Conservation (phyloP, 1,140 invertebrate species). For the Bombus confusus region DNA sequence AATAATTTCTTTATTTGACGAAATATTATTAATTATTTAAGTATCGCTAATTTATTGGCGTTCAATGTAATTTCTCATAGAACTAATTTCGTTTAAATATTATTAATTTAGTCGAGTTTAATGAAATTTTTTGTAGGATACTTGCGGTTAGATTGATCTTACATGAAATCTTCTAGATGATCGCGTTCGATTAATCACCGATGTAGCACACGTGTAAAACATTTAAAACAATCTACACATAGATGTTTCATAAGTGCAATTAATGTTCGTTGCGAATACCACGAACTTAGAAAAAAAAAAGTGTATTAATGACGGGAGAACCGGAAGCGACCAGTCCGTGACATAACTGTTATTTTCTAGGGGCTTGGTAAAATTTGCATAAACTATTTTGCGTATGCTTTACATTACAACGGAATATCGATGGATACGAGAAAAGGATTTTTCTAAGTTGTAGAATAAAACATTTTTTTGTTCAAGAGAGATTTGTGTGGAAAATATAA, state of each 20-base stretch:
- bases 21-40: not conserved
- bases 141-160: too few relatives aligned
- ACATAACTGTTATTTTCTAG: conserved; percentile 6
- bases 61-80: not conserved
- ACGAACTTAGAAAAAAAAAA: conserved; percentile 1
- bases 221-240: not conserved
- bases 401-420: not conserved
- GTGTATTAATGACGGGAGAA: not conserved
- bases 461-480: too few relatives aligned
- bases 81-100: too few relatives aligned
- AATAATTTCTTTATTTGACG: not conserved
- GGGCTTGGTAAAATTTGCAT: conserved; percentile 16
- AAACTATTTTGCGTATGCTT: not conserved
- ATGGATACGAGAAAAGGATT: not conserved
- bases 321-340: conserved; percentile 2
- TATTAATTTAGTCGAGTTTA: not conserved
- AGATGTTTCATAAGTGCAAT: conserved; percentile 25
- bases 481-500: too few relatives aligned
- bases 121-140: not conserved
- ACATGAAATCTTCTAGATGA: not conserved
- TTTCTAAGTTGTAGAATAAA: too few relatives aligned
- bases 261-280: not conserved
- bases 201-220: too few relatives aligned
- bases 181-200: not conserved
- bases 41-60: too few relatives aligned